These are phyloP conservation scores for Dunckerocampus dactyliophorus DNA, from an alignment of 2,113 vertebrate species.

Conservation along the genomic window DNA sequence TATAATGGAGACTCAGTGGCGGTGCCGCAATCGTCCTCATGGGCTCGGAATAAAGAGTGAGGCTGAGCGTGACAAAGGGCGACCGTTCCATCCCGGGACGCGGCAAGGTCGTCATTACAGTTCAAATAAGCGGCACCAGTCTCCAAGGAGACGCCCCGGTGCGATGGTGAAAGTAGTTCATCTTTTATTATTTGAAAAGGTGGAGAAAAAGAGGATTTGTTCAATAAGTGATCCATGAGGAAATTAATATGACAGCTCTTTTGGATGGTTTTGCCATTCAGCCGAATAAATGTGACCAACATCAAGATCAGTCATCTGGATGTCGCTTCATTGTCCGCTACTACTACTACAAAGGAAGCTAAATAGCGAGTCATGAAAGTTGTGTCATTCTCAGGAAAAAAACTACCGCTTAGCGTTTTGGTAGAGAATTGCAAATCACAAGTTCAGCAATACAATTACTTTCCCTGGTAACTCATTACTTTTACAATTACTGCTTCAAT, in stretches of 20 bases:
- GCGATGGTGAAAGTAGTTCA: conserved; percentile 23
- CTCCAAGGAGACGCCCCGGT: conserved; percentile 29
- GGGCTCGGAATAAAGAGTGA: conserved; percentile 11
- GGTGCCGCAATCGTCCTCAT: background rate
- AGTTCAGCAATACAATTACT: too few species aligned
- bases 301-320: too few species aligned
- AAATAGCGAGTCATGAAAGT: too few species aligned
- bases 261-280: conserved; percentile 11
- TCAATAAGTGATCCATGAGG: conserved; percentile 30
- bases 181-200: conserved; percentile 21
- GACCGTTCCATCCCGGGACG: conserved; percentile 34
- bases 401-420: too few species aligned
- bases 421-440: too few species aligned
- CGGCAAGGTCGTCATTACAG: conserved; percentile 50
- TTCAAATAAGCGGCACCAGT: conserved; percentile 33
- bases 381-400: too few species aligned
- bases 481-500: too few species aligned
- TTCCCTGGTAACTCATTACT: too few species aligned
- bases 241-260: conserved; percentile 12
- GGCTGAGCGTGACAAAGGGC: conserved; percentile 52
- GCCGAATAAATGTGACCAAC: background rate
- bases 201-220: conserved; percentile 20
- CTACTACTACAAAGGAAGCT: too few species aligned
- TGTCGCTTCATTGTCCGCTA: too few species aligned
- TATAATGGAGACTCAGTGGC: too few species aligned